Percentiles rank a stretch among this genome's conserved stretches.
Conservation (phyloP, 2,888 invertebrate genomes). For the Caenorhabditis sp. region DNA sequence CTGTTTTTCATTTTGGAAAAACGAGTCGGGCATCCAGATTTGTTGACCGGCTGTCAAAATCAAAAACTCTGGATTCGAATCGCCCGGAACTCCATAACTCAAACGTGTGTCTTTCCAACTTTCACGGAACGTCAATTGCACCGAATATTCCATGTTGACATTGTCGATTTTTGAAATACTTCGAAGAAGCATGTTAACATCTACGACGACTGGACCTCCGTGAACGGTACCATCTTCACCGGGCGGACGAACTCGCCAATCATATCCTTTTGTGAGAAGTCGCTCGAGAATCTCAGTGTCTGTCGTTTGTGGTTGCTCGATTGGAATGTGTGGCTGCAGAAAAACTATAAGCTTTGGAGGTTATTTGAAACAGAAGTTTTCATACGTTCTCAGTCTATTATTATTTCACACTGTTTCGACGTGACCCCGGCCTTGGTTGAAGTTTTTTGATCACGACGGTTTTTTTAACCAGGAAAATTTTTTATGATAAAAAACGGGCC, state of each 20-base stretch:
- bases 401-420: too few relatives aligned
- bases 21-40: constrained; percentile 96
- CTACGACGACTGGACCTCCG: constrained; percentile 63
- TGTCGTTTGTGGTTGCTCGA: constrained; percentile 50
- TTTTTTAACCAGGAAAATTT: too few relatives aligned
- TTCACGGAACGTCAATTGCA: constrained; percentile 94
- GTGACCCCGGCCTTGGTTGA: too few relatives aligned
- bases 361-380: too few relatives aligned
- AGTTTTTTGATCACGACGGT: too few relatives aligned
- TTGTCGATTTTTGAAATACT: constrained; percentile 70
- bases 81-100: constrained; percentile 48
- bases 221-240: constrained; percentile 53
- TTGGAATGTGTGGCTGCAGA: constrained; percentile 42
- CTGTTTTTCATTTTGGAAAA: constrained; percentile 92
- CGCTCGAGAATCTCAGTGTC: constrained; percentile 67
- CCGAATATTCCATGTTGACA: constrained; percentile 76
- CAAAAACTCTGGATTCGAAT: constrained; percentile 74
- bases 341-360: too few relatives aligned
- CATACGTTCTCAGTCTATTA: too few relatives aligned
- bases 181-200: constrained; percentile 67
- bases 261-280: constrained; percentile 64
- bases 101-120: constrained; percentile 91
- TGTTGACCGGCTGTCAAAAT: constrained; percentile 76
- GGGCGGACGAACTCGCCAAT: constrained; percentile 68
- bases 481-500: too few relatives aligned